Conservation (phyloP, 2,888 invertebrate species). For the Drosophila parthenogenetica region DNA sequence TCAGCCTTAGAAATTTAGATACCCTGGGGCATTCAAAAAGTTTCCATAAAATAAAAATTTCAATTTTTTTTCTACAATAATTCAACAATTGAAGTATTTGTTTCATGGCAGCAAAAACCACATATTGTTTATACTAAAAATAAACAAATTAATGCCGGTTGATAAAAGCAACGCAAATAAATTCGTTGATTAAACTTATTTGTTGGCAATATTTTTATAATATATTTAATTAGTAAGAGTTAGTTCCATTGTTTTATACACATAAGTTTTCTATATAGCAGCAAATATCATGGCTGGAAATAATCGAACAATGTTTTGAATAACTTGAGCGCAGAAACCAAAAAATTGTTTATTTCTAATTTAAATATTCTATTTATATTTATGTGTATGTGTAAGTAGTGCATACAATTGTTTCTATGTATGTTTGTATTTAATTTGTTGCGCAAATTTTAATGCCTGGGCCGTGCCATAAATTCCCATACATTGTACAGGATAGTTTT, state of each 20-base stretch:
- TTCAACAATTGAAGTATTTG: neutral
- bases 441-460: slow-evolving; percentile 35
- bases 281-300: slow-evolving; percentile 2
- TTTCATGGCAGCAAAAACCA: slow-evolving; percentile 5
- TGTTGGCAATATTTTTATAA: too few relatives aligned
- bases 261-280: neutral
- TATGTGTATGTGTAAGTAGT: neutral
- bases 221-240: too few relatives aligned
- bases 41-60: neutral
- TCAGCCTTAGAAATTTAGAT: slow-evolving; percentile 15
- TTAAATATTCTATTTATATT: slow-evolving; percentile 41
- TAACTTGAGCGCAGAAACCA: slow-evolving; percentile 19
- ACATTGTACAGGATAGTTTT: slow-evolving; percentile 21
- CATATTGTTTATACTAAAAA: neutral
- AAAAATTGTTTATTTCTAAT: slow-evolving; percentile 39
- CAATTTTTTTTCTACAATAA: too few relatives aligned
- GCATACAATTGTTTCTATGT: neutral
- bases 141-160: slow-evolving; percentile 1
- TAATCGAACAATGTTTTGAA: slow-evolving; percentile 16
- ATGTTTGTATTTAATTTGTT: slow-evolving; percentile 22
- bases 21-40: slow-evolving; percentile 22
- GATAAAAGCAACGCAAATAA: neutral
- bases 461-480: slow-evolving; percentile 37
- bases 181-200: neutral
- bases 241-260: neutral